Conservation (phyloP, 2,888 invertebrate genomes). For the Brachynemurus nebulosus region DNA sequence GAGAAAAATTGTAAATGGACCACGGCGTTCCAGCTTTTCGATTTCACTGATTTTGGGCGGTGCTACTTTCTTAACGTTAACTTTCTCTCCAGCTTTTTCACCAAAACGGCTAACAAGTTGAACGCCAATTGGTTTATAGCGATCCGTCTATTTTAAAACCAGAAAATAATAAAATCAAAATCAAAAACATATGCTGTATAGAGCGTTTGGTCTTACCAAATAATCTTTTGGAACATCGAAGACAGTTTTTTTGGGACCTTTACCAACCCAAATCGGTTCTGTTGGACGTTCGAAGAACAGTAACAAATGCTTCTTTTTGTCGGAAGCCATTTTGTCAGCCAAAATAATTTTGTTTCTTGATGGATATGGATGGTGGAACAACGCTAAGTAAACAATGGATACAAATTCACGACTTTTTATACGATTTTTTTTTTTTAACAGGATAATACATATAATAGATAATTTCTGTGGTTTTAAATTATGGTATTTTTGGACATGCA, state of each 20-base stretch:
- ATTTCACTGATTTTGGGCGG: conserved; percentile 44
- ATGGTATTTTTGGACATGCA: no score
- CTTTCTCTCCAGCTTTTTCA: conserved; percentile 35
- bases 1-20: conserved; percentile 61
- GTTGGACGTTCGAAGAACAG: conserved; percentile 45
- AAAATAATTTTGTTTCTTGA: no score
- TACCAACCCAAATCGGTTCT: conserved; percentile 46
- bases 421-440: neutral
- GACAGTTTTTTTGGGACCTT: conserved; percentile 41
- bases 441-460: no score
- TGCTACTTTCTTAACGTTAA: conserved; percentile 37
- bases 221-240: conserved; percentile 47
- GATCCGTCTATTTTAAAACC: conserved; percentile 31
- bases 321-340: conserved; percentile 3
- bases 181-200: neutral
- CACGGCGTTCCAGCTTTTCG: conserved; percentile 40
- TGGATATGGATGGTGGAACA: no score
- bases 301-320: conserved; percentile 25
- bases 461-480: no score
- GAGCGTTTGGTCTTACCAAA: conserved; percentile 44
- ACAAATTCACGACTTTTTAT: neutral
- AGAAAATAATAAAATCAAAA: neutral
- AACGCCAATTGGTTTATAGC: conserved; percentile 41
- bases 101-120: conserved; percentile 48
- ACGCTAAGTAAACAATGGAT: no score